These are phyloP conservation scores for Micrasema longulum DNA, from an alignment of 1,140 invertebrate genomes.

Conservation along the genomic window DNA sequence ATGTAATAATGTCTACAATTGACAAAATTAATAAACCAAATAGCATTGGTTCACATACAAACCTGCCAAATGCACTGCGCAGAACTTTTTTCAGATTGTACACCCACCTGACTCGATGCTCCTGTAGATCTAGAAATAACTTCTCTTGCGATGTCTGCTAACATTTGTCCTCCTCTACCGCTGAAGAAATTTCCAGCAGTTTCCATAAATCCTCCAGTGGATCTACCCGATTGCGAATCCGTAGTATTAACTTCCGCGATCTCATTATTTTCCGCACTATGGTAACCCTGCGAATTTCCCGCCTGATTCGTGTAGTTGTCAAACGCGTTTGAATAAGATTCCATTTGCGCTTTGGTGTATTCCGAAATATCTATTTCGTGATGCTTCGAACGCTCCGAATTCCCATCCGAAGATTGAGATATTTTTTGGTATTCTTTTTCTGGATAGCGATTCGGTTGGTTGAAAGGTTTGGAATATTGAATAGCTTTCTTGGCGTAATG, in stretches of 20 bases:
- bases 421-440: constrained; percentile 50
- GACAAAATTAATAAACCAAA: too few relatives aligned
- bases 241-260: constrained; percentile 58
- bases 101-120: constrained; percentile 73
- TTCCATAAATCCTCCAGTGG: constrained; percentile 65
- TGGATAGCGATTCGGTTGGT: constrained; percentile 41
- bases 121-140: constrained; percentile 74
- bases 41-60: too few relatives aligned
- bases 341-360: constrained; percentile 3
- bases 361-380: constrained; percentile 47
- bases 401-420: constrained; percentile 12
- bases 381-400: constrained; percentile 46
- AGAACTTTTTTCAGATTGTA: too few relatives aligned
- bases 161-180: constrained; percentile 69
- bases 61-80: constrained; percentile 65
- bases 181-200: constrained; percentile 66
- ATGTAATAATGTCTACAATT: too few relatives aligned
- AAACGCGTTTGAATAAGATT: constrained; percentile 25
- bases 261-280: constrained; percentile 55
- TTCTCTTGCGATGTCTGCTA: constrained; percentile 75
- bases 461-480: constrained; percentile 41
- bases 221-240: constrained; percentile 59
- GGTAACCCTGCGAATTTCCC: background rate
- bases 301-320: constrained; percentile 33
- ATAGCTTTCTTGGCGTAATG: constrained; percentile 67